Conservation (phyloP, 2,888 invertebrate genomes). For the Odontomyia ornata region DNA sequence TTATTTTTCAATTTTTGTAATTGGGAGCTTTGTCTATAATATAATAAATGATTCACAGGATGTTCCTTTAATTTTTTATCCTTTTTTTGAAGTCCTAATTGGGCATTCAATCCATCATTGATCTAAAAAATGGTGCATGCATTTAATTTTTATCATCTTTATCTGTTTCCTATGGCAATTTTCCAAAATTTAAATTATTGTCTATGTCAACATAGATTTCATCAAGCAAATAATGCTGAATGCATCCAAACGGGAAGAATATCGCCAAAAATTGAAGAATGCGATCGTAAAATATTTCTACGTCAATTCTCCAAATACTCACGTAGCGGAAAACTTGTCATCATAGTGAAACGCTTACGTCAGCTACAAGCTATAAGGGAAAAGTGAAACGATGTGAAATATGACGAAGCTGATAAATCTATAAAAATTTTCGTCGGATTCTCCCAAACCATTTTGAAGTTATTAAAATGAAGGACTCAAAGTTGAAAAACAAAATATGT, state of each 20-base stretch:
- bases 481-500: slow-evolving; percentile 26
- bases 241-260: slow-evolving; percentile 4
- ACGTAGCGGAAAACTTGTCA: slow-evolving; percentile 12
- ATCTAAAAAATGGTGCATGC: too few species aligned
- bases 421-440: slow-evolving; percentile 27
- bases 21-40: too few species aligned
- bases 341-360: slow-evolving; percentile 32
- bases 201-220: background rate
- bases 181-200: slow-evolving; percentile 1
- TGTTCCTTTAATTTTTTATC: too few species aligned
- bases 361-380: slow-evolving; percentile 18
- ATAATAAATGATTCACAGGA: too few species aligned
- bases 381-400: background rate
- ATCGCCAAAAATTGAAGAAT: slow-evolving; percentile 28
- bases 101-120: too few species aligned
- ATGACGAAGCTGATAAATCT: background rate
- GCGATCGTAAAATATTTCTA: slow-evolving; percentile 40
- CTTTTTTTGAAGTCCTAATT: too few species aligned
- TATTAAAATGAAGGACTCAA: slow-evolving; percentile 20
- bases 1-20: too few species aligned
- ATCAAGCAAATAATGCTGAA: background rate
- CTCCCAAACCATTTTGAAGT: slow-evolving; percentile 16
- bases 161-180: background rate
- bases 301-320: slow-evolving; percentile 38
- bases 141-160: too few species aligned